These are phyloP conservation scores for Numenius arquata DNA, from an alignment of 2,113 vertebrate genomes.

Conservation along the genomic window DNA sequence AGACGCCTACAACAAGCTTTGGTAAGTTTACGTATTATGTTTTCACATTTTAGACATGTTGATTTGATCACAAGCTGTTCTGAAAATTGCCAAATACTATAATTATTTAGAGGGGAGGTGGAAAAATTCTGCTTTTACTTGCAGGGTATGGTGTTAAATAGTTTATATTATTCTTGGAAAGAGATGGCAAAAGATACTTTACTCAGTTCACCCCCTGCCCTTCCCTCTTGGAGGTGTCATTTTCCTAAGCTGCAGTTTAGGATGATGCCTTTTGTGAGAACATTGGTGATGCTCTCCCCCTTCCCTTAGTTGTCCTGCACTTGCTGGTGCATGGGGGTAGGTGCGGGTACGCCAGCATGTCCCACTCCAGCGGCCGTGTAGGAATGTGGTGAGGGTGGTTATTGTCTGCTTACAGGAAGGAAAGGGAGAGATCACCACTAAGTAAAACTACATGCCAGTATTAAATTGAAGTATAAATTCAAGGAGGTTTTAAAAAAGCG, in stretches of 20 bases:
- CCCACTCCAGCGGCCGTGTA: background rate
- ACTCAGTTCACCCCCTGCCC: background rate
- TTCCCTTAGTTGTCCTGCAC: background rate
- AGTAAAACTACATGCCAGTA: background rate
- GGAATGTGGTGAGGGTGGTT: background rate
- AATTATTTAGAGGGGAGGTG: background rate
- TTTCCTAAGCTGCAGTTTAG: background rate
- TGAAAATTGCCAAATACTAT: background rate
- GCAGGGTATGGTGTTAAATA: background rate
- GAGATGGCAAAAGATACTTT: background rate
- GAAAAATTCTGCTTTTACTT: background rate
- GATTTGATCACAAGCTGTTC: background rate
- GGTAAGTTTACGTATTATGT: slow-evolving; percentile 76
- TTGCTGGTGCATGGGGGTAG: background rate
- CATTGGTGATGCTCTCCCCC: background rate
- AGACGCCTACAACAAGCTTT: slow-evolving; percentile 94
- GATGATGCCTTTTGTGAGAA: background rate
- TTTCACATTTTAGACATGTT: background rate
- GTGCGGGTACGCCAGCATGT: background rate
- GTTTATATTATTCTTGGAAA: background rate
- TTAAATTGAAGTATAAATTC: background rate
- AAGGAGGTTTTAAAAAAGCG: background rate
- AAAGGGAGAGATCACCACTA: background rate
- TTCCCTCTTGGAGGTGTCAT: background rate
- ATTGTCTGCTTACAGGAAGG: background rate